These are phyloP conservation scores for Papilio polyxenes DNA, from an alignment of 1,140 invertebrate species.

Conservation along the genomic window DNA sequence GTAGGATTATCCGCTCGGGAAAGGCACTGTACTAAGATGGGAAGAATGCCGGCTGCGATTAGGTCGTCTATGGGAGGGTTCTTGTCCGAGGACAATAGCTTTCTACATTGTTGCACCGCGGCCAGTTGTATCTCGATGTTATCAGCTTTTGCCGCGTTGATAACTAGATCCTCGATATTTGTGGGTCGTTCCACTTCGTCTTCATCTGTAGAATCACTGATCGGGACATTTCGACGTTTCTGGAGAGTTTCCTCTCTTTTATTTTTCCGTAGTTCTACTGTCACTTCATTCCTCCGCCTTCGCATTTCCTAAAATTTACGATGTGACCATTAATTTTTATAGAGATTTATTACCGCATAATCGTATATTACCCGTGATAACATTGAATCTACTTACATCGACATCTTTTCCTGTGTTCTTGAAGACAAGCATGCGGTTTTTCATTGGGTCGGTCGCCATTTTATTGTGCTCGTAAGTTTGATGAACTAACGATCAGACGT, in stretches of 20 bases:
- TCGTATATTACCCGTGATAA: neutral
- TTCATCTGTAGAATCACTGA: slow-evolving; percentile 90
- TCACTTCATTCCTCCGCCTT: slow-evolving; percentile 96
- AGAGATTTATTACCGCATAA: neutral
- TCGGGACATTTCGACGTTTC: slow-evolving; percentile 96
- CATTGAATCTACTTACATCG: slow-evolving; percentile 88
- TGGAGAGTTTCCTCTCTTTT: slow-evolving; percentile 97
- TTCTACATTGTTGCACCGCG: slow-evolving; percentile 93
- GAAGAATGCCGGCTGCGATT: slow-evolving; percentile 95
- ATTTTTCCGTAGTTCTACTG: slow-evolving; percentile 97
- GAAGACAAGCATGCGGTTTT: slow-evolving; percentile 94
- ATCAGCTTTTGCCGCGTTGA: slow-evolving; percentile 85
- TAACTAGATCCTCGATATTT: slow-evolving; percentile 86
- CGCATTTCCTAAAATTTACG: slow-evolving; percentile 92
- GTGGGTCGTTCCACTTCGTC: slow-evolving; percentile 87
- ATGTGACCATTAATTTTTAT: neutral
- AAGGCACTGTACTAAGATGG: slow-evolving; percentile 95
- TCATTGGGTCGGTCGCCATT: slow-evolving; percentile 90
- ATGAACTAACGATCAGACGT: slow-evolving; percentile 59
- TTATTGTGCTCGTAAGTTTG: slow-evolving; percentile 77
- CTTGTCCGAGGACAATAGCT: slow-evolving; percentile 96
- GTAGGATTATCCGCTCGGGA: slow-evolving; percentile 92
- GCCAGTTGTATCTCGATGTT: slow-evolving; percentile 88
- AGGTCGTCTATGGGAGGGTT: slow-evolving; percentile 99
- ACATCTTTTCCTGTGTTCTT: slow-evolving; percentile 99